Percentiles rank a stretch among this genome's conserved stretches.
phyloP scores from a whole-genome alignment of 1,140 invertebrate species.

The Hylaeus volcanicus region DNA sequence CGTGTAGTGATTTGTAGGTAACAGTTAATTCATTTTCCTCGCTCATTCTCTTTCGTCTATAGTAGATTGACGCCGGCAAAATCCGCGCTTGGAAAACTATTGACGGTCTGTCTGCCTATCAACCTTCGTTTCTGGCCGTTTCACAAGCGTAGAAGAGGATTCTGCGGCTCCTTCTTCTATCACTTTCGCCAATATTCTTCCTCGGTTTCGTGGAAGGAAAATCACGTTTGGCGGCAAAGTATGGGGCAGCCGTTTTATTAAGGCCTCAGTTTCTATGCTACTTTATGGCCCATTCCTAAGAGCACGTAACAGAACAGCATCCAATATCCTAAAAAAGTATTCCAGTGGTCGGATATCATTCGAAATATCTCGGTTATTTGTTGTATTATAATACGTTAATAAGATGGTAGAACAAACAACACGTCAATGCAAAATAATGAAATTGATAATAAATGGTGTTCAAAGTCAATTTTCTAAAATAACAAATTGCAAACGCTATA shows the following conservation, averaged over 20 bases:
- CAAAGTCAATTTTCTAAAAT: no score
- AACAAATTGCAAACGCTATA: no score
- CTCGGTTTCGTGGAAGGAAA: slow-evolving; percentile 27
- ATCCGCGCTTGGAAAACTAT: slow-evolving; percentile 46
- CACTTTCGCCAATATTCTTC: slow-evolving; percentile 52
- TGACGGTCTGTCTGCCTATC: slow-evolving; percentile 40
- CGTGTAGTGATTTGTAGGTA: slow-evolving; percentile 62
- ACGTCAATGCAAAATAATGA: no score
- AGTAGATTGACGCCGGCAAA: slow-evolving; percentile 50
- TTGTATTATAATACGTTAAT: neutral
- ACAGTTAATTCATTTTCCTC: slow-evolving; percentile 67
- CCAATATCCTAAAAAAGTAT: slow-evolving; percentile 54
- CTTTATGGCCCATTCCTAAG: slow-evolving; percentile 42
- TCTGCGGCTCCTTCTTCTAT: slow-evolving; percentile 23
- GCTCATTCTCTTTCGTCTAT: slow-evolving; percentile 31
- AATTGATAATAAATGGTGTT: no score
- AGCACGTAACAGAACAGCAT: slow-evolving; percentile 39
- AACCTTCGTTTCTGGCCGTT: slow-evolving; percentile 13
- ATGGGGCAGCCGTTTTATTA: slow-evolving; percentile 55
- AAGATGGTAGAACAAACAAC: no score
- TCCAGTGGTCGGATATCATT: slow-evolving; percentile 49
- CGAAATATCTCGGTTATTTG: slow-evolving; percentile 16
- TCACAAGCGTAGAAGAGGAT: slow-evolving; percentile 23
- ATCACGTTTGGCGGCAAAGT: slow-evolving; percentile 55
- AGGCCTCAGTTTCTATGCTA: slow-evolving; percentile 43